Evolutionary conservation across 2,797 vertebrate species (phyloP).

Genomic region (Rallus crepitans): DNA sequence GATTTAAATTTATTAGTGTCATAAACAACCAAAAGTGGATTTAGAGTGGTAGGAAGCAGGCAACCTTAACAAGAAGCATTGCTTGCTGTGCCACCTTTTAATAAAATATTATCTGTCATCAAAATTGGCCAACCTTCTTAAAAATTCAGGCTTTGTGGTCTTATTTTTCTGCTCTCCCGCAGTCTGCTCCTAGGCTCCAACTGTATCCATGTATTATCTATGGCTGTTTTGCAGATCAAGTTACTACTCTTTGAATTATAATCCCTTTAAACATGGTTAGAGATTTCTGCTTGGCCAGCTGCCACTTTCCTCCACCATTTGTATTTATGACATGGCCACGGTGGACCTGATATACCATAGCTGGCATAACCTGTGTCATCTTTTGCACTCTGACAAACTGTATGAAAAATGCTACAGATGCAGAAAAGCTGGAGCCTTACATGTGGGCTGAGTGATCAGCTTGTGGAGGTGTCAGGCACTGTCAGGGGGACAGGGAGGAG

Average conservation of each 20-base stretch:
- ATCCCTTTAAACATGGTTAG: neutral
- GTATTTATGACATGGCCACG: neutral
- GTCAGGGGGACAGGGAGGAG: neutral
- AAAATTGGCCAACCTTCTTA: slow-evolving; percentile 31
- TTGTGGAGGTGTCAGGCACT: neutral
- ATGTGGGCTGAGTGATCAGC: neutral
- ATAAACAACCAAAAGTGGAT: neutral
- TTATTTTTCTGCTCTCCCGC: neutral
- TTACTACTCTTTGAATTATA: slow-evolving; percentile 25
- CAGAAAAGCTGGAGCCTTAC: neutral
- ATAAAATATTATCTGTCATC: slow-evolving; percentile 42
- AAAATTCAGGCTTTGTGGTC: slow-evolving; percentile 22
- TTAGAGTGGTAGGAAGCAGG: neutral
- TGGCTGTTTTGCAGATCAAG: neutral
- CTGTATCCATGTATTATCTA: neutral
- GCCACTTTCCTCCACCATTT: slow-evolving; percentile 3
- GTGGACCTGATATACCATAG: neutral
- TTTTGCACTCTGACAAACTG: neutral
- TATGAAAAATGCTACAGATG: neutral
- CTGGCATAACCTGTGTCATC: neutral
- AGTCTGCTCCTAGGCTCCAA: neutral
- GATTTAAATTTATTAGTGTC: neutral
- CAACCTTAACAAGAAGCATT: neutral
- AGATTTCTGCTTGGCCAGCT: slow-evolving; percentile 46
- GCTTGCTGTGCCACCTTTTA: slow-evolving; percentile 16